Conservation (phyloP, 2,888 invertebrate genomes). For the Eutolmus rufibarbis region DNA sequence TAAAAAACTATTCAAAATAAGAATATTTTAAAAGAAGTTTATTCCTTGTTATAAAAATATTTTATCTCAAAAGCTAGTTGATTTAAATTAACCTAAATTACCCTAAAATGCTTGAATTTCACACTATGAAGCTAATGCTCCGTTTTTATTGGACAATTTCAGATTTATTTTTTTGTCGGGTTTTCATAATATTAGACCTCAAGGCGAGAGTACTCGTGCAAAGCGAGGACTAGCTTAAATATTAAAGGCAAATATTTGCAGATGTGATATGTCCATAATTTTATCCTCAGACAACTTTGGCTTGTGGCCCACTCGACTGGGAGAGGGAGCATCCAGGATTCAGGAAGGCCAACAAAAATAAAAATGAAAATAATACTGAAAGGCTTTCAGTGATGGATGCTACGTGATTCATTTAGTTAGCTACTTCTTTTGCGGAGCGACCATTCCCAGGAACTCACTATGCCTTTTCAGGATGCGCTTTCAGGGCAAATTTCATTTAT, state of each 20-base stretch:
- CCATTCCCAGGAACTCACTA: background rate
- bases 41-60: too few species aligned
- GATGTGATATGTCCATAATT: background rate
- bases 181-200: background rate
- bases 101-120: background rate
- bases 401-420: background rate
- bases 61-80: background rate
- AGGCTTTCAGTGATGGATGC: background rate
- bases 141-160: background rate
- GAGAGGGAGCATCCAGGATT: background rate
- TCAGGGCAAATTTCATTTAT: background rate
- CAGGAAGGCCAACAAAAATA: background rate
- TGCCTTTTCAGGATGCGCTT: background rate
- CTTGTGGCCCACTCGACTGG: background rate
- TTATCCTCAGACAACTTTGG: background rate
- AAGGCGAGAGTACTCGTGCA: background rate
- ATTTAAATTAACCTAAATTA: background rate
- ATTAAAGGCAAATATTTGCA: background rate
- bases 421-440: background rate
- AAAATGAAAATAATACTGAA: background rate
- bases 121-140: background rate
- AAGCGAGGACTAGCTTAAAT: background rate
- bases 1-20: too few species aligned
- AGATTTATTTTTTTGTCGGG: background rate
- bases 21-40: too few species aligned